Evolutionary conservation across 2,888 invertebrate genomes (phyloP).

Genomic region (Malthinus seriepunctatus): DNA sequence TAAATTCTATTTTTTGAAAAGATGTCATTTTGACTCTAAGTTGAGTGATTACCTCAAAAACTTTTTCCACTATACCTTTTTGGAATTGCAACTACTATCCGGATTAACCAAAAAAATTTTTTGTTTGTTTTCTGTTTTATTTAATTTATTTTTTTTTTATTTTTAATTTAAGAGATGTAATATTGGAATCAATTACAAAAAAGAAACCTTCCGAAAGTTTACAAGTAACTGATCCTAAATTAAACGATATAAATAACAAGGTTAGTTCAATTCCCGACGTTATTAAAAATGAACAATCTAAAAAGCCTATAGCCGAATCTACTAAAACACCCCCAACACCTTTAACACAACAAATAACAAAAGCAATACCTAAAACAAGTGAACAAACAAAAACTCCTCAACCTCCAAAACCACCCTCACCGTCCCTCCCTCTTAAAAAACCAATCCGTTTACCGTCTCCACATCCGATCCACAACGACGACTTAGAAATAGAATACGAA

Average conservation of each 20-base stretch:
- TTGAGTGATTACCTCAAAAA: too few species aligned
- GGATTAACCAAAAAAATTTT: too few species aligned
- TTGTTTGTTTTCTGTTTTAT: constrained; percentile 30
- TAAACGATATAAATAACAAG: background rate
- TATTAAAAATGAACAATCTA: constrained; percentile 13
- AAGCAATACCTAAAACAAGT: constrained; percentile 41
- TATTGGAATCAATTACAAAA: constrained; percentile 38
- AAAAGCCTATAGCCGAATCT: constrained; percentile 26
- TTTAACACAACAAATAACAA: constrained; percentile 44
- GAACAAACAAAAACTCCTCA: constrained; percentile 41
- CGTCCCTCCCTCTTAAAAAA: constrained; percentile 9
- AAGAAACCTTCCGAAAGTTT: constrained; percentile 25
- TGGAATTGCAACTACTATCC: too few species aligned
- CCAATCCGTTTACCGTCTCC: constrained; percentile 29
- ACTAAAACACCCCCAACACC: constrained; percentile 44
- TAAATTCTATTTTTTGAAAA: too few species aligned
- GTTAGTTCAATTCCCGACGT: background rate
- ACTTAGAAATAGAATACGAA: constrained; percentile 32
- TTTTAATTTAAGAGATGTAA: constrained; percentile 44
- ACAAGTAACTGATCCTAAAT: background rate
- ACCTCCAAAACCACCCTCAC: constrained; percentile 47
- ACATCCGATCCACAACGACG: constrained; percentile 30
- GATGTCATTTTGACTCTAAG: too few species aligned
- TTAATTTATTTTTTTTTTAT: constrained; percentile 36
- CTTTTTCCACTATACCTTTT: too few species aligned